A percentile compares a stretch with the other conserved stretches of the same genome.
These are phyloP conservation scores for Euura lappo DNA, from an alignment of 1,140 invertebrate genomes.

Conservation along the genomic window DNA sequence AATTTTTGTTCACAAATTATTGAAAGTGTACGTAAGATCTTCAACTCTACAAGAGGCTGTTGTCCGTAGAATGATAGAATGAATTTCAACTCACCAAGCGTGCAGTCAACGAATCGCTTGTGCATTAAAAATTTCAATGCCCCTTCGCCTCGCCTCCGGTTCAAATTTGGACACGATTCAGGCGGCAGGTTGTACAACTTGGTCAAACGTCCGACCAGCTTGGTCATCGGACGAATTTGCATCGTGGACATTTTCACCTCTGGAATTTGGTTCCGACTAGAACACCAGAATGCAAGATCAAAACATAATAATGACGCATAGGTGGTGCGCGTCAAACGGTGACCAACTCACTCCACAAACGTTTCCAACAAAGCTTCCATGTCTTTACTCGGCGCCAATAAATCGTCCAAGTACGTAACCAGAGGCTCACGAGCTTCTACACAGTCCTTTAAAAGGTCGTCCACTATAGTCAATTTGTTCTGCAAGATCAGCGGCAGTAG, in stretches of 20 bases:
- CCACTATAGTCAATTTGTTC: conserved; percentile 71
- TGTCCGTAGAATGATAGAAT: conserved; percentile 11
- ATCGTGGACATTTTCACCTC: conserved; percentile 66
- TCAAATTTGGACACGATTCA: conserved; percentile 68
- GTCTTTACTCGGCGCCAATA: conserved; percentile 56
- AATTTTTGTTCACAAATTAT: conserved; percentile 20
- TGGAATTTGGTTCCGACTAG: conserved; percentile 62
- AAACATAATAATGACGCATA: conserved; percentile 10
- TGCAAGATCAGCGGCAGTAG: conserved; percentile 76
- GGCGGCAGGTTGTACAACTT: conserved; percentile 68
- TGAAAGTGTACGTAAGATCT: background rate
- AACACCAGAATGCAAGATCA: conserved; percentile 49
- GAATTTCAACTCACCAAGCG: conserved; percentile 57
- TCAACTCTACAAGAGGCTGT: conserved; percentile 11
- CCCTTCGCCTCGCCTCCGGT: conserved; percentile 67
- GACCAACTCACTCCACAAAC: conserved; percentile 53
- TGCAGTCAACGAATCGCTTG: conserved; percentile 67
- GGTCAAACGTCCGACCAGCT: conserved; percentile 66
- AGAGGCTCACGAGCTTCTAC: conserved; percentile 65
- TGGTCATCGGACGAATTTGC: conserved; percentile 66
- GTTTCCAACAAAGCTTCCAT: conserved; percentile 51
- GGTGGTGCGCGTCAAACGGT: background rate
- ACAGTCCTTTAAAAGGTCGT: conserved; percentile 69
- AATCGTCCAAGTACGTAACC: conserved; percentile 68
- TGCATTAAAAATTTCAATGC: conserved; percentile 70